Base-by-base conservation (phyloP, 2,797 vertebrate species). In the Alosa sapidissima region DNA sequence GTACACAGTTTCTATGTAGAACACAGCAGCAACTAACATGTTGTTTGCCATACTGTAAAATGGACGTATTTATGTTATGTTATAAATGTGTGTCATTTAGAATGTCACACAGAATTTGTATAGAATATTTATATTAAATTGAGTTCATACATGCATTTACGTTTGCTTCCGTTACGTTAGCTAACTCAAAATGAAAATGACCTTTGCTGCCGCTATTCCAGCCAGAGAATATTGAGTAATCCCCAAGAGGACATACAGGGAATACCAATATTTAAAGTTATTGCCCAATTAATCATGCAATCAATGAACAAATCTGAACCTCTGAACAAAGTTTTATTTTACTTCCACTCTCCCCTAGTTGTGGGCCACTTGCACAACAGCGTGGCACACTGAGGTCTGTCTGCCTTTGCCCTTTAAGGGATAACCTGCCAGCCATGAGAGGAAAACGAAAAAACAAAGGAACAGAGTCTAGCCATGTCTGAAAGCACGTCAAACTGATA, bases 241-340 rank as follows among this genome's bases (percentile, higher is more conserved):
- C 7, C 52, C 84, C n/a, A 83, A 84, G 14, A 24, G 21, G 13
- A 24, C 51, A 41, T 78, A 60, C 62, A 55, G 75, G 48, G 14
- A 19, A 41, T 58, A 82, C 54, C 81, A 83, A 85, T 78, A 65
- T 84, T 85, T 82, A 78, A 83, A 75, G 82, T 49, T 16, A 83
- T 85, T 86, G 72, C 86, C 28, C 45, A 87, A 84, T 85, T 85
- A 85, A 75, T 65, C 78, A 83, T 54, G n/a, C 78, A 81, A 85
- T 58, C 52, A 52, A 51, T 83, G 81, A 83, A 10, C 19, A 16
- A 55, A 52, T 52, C n/a, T 36, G 81, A 72, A 72, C 65, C 11
- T 72, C 13, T 9, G 10, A 45, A 5, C 58, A 65, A 41, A 84
- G 75, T 54, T 16, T 48, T 47, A 8, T 86, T 84, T 86, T 62